Conservation (phyloP, 2,113 vertebrate genomes). For the Choloepus hoffmanni region DNA sequence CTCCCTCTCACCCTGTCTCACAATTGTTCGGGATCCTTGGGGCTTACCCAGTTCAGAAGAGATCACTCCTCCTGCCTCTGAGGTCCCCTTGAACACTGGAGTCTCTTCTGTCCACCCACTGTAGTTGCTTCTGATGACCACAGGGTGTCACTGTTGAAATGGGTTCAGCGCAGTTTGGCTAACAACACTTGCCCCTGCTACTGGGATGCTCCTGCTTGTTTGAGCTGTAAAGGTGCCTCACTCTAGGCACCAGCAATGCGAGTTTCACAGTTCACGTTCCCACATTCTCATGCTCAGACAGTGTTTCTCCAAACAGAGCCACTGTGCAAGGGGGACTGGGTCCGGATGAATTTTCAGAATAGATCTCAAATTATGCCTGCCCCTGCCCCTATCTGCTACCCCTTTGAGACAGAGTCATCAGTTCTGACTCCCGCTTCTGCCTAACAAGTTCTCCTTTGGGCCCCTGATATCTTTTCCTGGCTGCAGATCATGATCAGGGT, state of each 20-base stretch:
- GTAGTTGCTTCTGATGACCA: not conserved
- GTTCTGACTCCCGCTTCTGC: not conserved
- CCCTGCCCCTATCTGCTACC: too few species aligned
- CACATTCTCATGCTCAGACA: not conserved
- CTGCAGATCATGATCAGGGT: not conserved
- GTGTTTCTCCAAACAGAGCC: not conserved
- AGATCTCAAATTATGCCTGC: not conserved
- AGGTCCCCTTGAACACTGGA: not conserved
- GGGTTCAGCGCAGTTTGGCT: not conserved
- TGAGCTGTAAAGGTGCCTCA: rapidly evolving
- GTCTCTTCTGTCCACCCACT: not conserved
- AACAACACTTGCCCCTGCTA: rapidly evolving
- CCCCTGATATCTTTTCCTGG: not conserved
- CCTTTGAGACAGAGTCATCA: not conserved
- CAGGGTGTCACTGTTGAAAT: not conserved
- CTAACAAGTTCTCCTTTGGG: not conserved
- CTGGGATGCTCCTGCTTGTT: rapidly evolving
- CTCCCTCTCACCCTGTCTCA: rapidly evolving
- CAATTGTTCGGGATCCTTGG: not conserved
- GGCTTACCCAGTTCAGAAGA: not conserved
- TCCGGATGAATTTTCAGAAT: not conserved
- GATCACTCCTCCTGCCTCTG: not conserved
- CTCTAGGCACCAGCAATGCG: not conserved
- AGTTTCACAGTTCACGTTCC: not conserved
- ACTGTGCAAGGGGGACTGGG: not conserved